Evolutionary conservation across 1,140 invertebrate genomes (phyloP), one percentile per base, ranked within the genome.

Genomic region (Medauroidea extradentata): DNA sequence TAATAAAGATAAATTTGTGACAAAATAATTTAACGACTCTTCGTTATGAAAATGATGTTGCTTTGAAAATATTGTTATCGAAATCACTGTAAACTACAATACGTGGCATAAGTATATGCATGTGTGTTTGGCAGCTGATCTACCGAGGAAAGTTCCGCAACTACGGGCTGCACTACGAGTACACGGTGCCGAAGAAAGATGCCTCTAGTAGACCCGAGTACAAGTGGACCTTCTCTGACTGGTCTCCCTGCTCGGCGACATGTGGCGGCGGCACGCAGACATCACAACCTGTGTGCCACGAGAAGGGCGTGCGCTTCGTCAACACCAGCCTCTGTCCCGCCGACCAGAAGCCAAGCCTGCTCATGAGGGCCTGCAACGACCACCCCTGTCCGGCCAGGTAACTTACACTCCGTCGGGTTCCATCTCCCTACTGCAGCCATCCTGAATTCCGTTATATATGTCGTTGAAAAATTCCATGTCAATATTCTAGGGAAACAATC

Each of bases 121-220:
- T n/a, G n/a, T n/a, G n/a, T n/a, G 53, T 59, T 25, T 76, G 82
- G 63, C 77, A 94, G 92, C 78, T 91, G 21, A 84, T 93, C 63
- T 88, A 88, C 68, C 83, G 88, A 68, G 88, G 88, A n/a, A 80
- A 82, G 53, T 81, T 83, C 61, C 81, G 84, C 60, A 93, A 93
- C 70, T 85, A 88, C 1, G 91, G 91, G 14, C 79, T 94, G 14
- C 79, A 79, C 53, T 94, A 90, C 75, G 89, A 94, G 73, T 95
- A 93, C 75, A 90, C 88, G 0, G 77, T 90, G 52, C 85, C 86
- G 13, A 85, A 86, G 53, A 77, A 75, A 68, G 83, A 81, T 71
- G 77, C 69, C 52, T 72, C 85, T 72, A 69, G 85, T 75, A 70
- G 77, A 65, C 81, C 80, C 34, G 77, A 81, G 69, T 87, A 87